Evolutionary conservation across 2,888 invertebrate genomes (phyloP).

Genomic region (Zootermopsis nevadensis): DNA sequence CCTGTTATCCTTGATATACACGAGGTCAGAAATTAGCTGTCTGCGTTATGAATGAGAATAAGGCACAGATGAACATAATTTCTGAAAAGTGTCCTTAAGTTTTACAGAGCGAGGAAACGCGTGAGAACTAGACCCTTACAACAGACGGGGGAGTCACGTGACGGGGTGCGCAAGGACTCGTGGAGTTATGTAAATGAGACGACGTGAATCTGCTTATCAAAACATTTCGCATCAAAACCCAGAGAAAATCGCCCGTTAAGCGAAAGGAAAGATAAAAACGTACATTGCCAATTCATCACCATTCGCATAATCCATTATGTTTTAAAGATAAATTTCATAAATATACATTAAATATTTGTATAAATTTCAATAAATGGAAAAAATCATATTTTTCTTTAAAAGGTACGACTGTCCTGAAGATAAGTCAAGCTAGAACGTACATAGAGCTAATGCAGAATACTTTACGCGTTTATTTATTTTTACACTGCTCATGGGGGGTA

Average conservation of each 20-base stretch:
- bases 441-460: too few species aligned
- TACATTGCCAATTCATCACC: background rate
- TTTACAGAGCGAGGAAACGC: background rate
- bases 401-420: background rate
- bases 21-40: too few species aligned
- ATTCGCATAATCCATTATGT: background rate
- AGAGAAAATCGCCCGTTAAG: background rate
- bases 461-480: too few species aligned
- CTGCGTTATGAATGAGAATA: too few species aligned
- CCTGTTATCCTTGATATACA: too few species aligned
- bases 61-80: too few species aligned
- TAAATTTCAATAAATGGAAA: background rate
- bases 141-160: background rate
- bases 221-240: background rate
- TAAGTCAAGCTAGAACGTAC: too few species aligned
- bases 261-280: background rate
- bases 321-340: background rate
- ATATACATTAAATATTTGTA: constrained; percentile 1
- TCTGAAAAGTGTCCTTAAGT: too few species aligned
- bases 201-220: background rate
- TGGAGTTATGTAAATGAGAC: background rate
- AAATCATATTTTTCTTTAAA: background rate
- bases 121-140: background rate
- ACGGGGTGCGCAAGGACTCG: background rate
- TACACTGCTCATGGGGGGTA: too few species aligned